Base-by-base conservation (phyloP, 2,888 invertebrate genomes). In the Pocota personata region DNA sequence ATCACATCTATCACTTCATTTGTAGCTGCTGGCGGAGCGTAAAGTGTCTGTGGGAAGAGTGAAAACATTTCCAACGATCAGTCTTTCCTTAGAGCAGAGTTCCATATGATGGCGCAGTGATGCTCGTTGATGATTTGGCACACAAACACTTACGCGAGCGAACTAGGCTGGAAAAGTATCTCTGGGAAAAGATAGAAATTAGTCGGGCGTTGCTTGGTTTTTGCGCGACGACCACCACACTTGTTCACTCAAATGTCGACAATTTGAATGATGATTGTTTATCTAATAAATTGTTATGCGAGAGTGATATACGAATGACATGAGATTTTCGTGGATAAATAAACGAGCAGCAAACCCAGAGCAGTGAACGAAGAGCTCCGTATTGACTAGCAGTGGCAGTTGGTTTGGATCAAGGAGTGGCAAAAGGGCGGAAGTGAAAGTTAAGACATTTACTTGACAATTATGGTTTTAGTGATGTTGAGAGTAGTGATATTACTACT, bases 241-340 rank as follows among this genome's bases (percentile, higher is more conserved):
- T 77, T 87, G 77, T 82, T 87, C 87, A 73, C 77, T 82, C 87
- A 87, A 73, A 87, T 82, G 87, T 78, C 77, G 87, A 87, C 82
- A 72, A 82, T 77, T 87, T 87, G 87, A 87, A 69, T 84, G 87
- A 87, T 87, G 87, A 87, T 87, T 89, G 89, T 89, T 89, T 89
- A 89, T 86, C 82, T 87, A 87, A 88, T 88, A 88, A 89, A 89
- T 89, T 89, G 88, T 88, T 88, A 88, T 88, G 87, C 86, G 87
- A 87, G 88, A 88, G 88, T 89, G 89, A 89, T 89, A 88, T 89
- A 89, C 88, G 89, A 88, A 88, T 88, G 89, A 88, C 89, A 88
- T 88, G 77, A 87, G 87, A 88, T 88, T 87, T 88, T 88, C 87
- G 86, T 87, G 87, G 72, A 88, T 88, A 88, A 88, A 88, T 88